Evolutionary conservation across 2,797 vertebrate genomes (phyloP), one percentile per base, ranked within the genome.

Genomic region (Myotis myotis): DNA sequence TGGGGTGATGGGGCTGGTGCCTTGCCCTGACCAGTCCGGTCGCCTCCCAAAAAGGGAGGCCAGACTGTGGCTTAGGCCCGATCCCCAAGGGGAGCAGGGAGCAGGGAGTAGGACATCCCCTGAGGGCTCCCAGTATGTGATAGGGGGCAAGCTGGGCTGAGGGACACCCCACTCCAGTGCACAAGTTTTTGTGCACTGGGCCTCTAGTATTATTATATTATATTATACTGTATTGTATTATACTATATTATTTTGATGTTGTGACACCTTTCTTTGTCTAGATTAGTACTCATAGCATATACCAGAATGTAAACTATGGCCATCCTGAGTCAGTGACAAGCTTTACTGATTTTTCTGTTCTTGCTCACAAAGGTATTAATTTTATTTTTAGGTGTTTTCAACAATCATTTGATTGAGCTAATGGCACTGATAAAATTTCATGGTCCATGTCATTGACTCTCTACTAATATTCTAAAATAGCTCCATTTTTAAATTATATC

Each of bases 391-490:
- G 8, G 20, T 81, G 16, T 84, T 93, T 95, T 95, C 78, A 47
- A 28, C 57, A 91, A 22, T 7, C 33, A 76, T 95, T 68, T 93
- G 25, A 49, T 80, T 83, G 53, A 96, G 17, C 28, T 93, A 91
- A 75, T 80, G 23, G 16, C 13, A 83, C 10, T 89, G 64, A 55
- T 71, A 90, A 88, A 83, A 57, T 80, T 28, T 86, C 57, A 92
- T 71, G 20, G 41, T 38, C n/a, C 28, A 36, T 81, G 82, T 70
- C 57, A 55, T 36, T 36, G 83, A 83, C 33, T 92, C 33, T 72
- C 20, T n/a, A 80, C 51, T 76, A 85, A 93, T 78, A 80, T 82
- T 41, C 68, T 90, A 64, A 91, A 93, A 25, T 81, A 28, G 53
- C 22, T 87, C 30, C 7, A 90, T 79, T 93, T 91, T 80, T 53